These are phyloP conservation scores for Nysson spinosus DNA, from an alignment of 2,888 invertebrate genomes.

Conservation along the genomic window DNA sequence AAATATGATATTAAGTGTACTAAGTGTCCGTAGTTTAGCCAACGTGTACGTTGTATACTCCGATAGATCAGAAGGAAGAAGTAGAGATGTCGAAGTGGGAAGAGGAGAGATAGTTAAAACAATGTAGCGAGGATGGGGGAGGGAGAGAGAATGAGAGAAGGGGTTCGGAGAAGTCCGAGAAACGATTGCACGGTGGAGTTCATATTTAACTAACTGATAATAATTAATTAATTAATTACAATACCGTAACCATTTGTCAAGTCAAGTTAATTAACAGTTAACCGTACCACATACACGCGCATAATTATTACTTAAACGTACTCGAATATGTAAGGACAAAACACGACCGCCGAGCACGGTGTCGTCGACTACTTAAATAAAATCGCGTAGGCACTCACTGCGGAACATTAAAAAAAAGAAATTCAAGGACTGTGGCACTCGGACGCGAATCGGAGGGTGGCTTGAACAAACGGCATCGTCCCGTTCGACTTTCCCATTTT, in stretches of 20 bases:
- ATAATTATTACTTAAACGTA: slow-evolving; percentile 72
- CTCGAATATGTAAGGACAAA: slow-evolving; percentile 58
- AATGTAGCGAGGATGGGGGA: too few relatives aligned
- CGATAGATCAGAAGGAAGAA: slow-evolving; percentile 35
- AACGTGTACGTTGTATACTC: slow-evolving; percentile 75
- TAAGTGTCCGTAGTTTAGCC: slow-evolving; percentile 77
- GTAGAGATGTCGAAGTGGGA: slow-evolving; percentile 9
- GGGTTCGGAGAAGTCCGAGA: slow-evolving; percentile 26
- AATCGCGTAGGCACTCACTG: slow-evolving; percentile 77
- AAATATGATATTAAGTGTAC: slow-evolving; percentile 75
- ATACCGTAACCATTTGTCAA: slow-evolving; percentile 70
- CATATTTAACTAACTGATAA: slow-evolving; percentile 75
- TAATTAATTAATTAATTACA: slow-evolving; percentile 73
- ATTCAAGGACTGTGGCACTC: slow-evolving; percentile 69
- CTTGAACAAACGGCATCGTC: slow-evolving; percentile 58
- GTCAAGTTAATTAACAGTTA: slow-evolving; percentile 68
- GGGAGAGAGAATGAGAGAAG: slow-evolving; percentile 24
- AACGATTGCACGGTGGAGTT: slow-evolving; percentile 66
- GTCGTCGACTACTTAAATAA: slow-evolving; percentile 63
- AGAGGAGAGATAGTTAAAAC: slow-evolving; percentile 21
- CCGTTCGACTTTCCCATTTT: background rate
- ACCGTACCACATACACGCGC: slow-evolving; percentile 64
- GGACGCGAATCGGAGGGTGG: slow-evolving; percentile 74
- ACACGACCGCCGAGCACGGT: slow-evolving; percentile 56
- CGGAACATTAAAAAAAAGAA: slow-evolving; percentile 64